Percentiles rank a stretch among this genome's conserved stretches.
These are phyloP conservation scores for Tenrec ecaudatus DNA, from an alignment of 2,113 vertebrate species.

Conservation along the genomic window DNA sequence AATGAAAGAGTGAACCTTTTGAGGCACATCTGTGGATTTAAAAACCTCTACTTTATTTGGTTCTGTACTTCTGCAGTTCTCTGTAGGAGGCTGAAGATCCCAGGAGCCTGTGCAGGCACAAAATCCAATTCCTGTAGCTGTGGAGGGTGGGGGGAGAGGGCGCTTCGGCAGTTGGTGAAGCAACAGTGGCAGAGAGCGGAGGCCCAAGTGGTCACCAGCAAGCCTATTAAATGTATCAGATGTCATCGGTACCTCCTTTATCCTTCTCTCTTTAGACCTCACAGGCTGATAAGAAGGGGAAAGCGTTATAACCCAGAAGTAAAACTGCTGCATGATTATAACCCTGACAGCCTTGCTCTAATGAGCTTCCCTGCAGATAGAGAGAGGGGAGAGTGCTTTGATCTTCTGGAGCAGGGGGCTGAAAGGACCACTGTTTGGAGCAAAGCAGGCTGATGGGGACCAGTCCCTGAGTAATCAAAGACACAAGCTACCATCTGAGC, in stretches of 20 bases:
- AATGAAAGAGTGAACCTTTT: not conserved
- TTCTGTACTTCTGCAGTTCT: not conserved
- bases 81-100: not conserved
- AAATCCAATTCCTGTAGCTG: not conserved
- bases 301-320: slow-evolving; percentile 86
- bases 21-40: slow-evolving; percentile 20
- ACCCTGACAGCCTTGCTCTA: slow-evolving; percentile 87
- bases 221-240: slow-evolving; percentile 80
- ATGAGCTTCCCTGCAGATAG: slow-evolving; percentile 89
- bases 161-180: slow-evolving; percentile 51
- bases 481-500: slow-evolving; percentile 88
- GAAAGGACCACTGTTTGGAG: slow-evolving; percentile 88
- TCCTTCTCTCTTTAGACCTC: slow-evolving; percentile 88
- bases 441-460: slow-evolving; percentile 85
- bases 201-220: slow-evolving; percentile 57
- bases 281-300: slow-evolving; percentile 88
- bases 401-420: slow-evolving; percentile 85
- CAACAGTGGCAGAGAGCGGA: slow-evolving; percentile 53
- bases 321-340: slow-evolving; percentile 89
- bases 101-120: not conserved
- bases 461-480: slow-evolving; percentile 86
- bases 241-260: slow-evolving; percentile 87
- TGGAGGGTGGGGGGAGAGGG: not conserved
- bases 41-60: not conserved
- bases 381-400: slow-evolving; percentile 86